Base-by-base conservation (phyloP, 2,113 vertebrate genomes). In the Ifrita kowaldi region DNA sequence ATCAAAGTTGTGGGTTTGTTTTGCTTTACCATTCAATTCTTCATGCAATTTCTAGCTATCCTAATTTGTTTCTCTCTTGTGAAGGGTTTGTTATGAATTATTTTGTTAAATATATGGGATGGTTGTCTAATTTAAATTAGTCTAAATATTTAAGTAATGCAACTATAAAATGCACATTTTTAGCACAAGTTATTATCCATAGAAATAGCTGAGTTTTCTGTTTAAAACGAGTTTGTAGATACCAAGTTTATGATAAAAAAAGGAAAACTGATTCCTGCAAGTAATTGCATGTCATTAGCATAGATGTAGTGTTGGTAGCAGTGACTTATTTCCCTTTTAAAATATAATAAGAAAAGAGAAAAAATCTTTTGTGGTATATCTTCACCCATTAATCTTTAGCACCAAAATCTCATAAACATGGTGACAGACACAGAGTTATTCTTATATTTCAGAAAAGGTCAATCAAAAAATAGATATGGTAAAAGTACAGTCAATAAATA, bases 401-500 rank as follows among this genome's bases (percentile, higher is more conserved):
- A 92, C 64, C 53, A 90, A 95, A 88, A 63, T 57, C 22, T 89
- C 78, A 92, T 95, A 93, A 95, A 67, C 87, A 88, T 20, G 30
- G 56, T 92, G 88, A 89, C 63, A 93, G 74, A 90, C 46, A 84
- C 32, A 90, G 35, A 93, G n/a, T 82, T 95, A 94, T 95, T 69
- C 15, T 90, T 86, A 53, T 84, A 86, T 93, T 95, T 91, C 84
- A 95, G 89, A 92, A 97, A 96, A 97, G 77, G 90, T 97, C 91
- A 95, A 88, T 91, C 62, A 95, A 90, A 75, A 96, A 97, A 90
- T 70, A 96, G 64, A 93, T 88, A 81, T 83, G 53, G 77, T 92
- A 93, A 93, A 96, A 91, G 60, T 70, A 74, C 77, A 95, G 94
- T 93, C 95, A 93, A 93, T 93, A 97, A 97, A 97, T 94, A 96